These are phyloP conservation scores for Cyprinodon brontotheroides DNA, from an alignment of 2,113 vertebrate species.

Conservation along the genomic window DNA sequence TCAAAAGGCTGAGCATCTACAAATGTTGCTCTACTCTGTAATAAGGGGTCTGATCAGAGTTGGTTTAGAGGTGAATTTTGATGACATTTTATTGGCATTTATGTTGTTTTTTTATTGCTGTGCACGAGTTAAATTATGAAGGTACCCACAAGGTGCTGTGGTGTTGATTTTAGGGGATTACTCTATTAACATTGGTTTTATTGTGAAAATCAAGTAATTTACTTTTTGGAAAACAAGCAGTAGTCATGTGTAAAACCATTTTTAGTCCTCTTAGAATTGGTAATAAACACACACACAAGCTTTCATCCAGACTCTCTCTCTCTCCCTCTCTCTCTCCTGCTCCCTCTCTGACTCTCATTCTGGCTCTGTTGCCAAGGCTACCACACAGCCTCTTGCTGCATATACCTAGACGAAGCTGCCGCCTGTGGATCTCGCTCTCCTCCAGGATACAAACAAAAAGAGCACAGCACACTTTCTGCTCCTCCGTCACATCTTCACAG, in stretches of 20 bases:
- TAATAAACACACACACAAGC: constrained; percentile 29
- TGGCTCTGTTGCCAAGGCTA: constrained; percentile 80
- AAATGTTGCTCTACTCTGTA: not conserved
- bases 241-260: constrained; percentile 22
- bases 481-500: constrained; percentile 32
- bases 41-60: not conserved
- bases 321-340: constrained; percentile 24
- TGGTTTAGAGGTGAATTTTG: not conserved
- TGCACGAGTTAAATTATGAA: not conserved
- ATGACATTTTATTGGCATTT: not conserved
- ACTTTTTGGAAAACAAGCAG: not conserved
- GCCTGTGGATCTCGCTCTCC: constrained; percentile 72
- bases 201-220: constrained; percentile 7
- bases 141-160: not conserved
- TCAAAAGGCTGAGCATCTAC: not conserved
- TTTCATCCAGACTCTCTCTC: constrained; percentile 11
- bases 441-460: constrained; percentile 75
- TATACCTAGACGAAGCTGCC: constrained; percentile 73
- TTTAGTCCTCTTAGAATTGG: constrained; percentile 44
- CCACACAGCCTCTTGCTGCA: constrained; percentile 79
- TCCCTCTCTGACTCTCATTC: constrained; percentile 54
- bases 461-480: constrained; percentile 54
- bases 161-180: not conserved
- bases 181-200: not conserved
- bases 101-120: not conserved